These are phyloP conservation scores for Mionectes macconnelli DNA, from an alignment of 2,113 vertebrate genomes.

Conservation along the genomic window DNA sequence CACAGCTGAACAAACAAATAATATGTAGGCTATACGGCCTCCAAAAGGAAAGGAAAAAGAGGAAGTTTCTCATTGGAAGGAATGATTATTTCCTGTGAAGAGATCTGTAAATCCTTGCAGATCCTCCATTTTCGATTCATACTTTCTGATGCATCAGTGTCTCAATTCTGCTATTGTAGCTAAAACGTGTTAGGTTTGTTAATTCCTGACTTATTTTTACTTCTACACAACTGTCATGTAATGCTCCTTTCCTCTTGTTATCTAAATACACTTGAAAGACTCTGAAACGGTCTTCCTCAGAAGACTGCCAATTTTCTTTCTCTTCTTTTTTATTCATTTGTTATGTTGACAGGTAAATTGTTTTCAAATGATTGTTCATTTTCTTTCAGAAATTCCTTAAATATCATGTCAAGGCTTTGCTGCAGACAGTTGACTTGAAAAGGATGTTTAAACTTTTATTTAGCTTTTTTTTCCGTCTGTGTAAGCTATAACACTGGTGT, in stretches of 20 bases:
- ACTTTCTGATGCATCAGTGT: not conserved
- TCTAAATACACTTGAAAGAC: not conserved
- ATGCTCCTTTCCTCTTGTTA: not conserved
- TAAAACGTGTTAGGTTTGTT: not conserved
- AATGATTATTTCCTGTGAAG: not conserved
- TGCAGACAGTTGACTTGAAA: not conserved
- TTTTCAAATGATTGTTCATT: not conserved
- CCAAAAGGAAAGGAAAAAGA: not conserved
- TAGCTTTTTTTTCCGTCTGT: not conserved
- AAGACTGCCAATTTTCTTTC: not conserved
- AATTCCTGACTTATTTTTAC: not conserved
- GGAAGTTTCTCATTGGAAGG: not conserved
- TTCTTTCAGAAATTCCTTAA: not conserved
- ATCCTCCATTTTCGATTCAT: not conserved
- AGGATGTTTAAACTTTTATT: not conserved
- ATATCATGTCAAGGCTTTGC: not conserved
- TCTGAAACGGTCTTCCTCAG: not conserved
- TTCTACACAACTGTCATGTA: not conserved
- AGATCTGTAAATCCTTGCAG: not conserved
- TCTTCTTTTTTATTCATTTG: not conserved
- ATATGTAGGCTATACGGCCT: not conserved
- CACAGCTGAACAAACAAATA: not conserved
- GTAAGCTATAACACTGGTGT: not conserved
- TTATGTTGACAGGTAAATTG: not conserved
- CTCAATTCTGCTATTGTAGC: not conserved